Evolutionary conservation across 2,888 invertebrate genomes (phyloP).

Genomic region (Pyrrhia umbra): DNA sequence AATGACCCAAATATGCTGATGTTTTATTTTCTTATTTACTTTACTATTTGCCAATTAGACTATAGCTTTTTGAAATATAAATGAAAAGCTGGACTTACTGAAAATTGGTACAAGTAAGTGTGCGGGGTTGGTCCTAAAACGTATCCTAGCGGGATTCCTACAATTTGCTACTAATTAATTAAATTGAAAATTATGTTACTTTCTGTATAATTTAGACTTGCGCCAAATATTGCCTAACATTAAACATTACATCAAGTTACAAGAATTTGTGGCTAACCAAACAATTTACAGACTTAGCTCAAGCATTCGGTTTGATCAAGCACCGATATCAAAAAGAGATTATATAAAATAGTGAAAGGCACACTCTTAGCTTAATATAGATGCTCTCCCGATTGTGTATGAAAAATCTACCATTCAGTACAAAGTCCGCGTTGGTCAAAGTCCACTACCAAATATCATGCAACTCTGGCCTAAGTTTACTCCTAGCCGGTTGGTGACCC

Average conservation of each 20-base stretch:
- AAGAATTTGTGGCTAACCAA: slow-evolving; percentile 53
- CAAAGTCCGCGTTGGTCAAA: not conserved
- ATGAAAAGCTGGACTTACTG: too few relatives aligned
- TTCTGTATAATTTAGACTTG: slow-evolving; percentile 11
- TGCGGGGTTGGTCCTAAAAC: not conserved
- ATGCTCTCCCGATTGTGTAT: not conserved
- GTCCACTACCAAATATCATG: slow-evolving; percentile 9
- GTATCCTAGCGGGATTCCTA: not conserved
- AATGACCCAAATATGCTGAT: not conserved
- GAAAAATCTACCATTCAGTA: not conserved
- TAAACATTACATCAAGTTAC: slow-evolving; percentile 17
- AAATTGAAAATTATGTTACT: slow-evolving; percentile 13
- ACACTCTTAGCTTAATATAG: not conserved
- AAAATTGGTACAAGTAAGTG: not conserved
- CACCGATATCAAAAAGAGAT: slow-evolving; percentile 6
- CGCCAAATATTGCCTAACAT: slow-evolving; percentile 13
- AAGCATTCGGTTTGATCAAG: slow-evolving; percentile 16
- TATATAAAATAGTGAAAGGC: not conserved
- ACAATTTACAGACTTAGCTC: slow-evolving; percentile 16
- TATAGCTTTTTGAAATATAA: not conserved
- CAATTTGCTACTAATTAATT: not conserved
- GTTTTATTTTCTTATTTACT: not conserved
- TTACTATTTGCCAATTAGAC: not conserved
- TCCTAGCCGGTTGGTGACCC: slow-evolving; percentile 46
- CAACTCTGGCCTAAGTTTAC: slow-evolving; percentile 16